These are phyloP conservation scores for Lepidothrix coronata DNA, from an alignment of 2,113 vertebrate genomes.

Conservation along the genomic window DNA sequence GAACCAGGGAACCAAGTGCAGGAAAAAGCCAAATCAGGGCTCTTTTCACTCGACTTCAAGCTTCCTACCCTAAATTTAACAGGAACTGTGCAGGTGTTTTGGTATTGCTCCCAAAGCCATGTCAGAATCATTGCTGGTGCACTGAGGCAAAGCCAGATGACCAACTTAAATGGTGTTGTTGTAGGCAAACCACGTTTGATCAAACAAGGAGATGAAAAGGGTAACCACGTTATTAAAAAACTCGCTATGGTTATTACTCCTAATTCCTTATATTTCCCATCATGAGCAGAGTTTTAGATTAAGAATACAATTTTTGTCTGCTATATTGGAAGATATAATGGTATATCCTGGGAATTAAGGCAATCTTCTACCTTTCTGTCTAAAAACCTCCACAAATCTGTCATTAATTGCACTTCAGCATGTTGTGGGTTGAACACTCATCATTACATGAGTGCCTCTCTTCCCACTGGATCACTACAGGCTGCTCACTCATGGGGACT, in stretches of 20 bases:
- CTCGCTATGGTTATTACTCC: not conserved
- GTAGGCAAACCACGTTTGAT: not conserved
- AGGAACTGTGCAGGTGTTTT: too few species aligned
- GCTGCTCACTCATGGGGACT: not conserved
- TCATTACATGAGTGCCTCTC: not conserved
- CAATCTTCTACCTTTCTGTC: not conserved
- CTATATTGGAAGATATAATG: not conserved
- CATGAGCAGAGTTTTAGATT: not conserved
- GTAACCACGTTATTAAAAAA: not conserved
- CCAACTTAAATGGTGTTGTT: not conserved
- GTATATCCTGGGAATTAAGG: not conserved
- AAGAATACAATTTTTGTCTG: not conserved
- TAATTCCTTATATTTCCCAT: constrained; percentile 1
- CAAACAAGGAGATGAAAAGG: not conserved
- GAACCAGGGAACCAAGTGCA: rapidly evolving
- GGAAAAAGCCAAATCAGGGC: not conserved
- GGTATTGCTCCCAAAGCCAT: rapidly evolving
- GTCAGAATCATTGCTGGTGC: not conserved
- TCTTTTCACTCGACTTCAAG: not conserved
- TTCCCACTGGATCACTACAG: not conserved
- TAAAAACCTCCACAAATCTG: not conserved
- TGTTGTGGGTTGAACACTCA: not conserved
- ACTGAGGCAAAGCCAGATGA: not conserved
- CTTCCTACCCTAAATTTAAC: not conserved
- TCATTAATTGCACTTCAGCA: not conserved